Conservation (phyloP, 1,140 invertebrate species). For the Brachionus manjavacas region DNA sequence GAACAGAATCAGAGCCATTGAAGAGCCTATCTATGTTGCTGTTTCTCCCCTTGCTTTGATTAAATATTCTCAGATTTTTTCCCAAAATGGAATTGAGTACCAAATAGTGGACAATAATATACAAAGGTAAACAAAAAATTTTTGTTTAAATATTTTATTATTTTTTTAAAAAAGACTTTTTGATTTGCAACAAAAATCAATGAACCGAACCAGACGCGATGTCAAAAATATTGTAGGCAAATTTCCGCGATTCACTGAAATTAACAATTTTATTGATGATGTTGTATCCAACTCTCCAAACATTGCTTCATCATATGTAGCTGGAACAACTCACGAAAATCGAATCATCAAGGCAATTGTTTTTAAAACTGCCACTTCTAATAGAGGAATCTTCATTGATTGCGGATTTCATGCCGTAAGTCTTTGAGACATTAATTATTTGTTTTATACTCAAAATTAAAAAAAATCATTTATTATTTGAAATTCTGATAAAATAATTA, state of each 20-base stretch:
- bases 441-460: too few relatives aligned
- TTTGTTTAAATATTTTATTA: not conserved
- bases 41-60: not conserved
- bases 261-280: slow-evolving; percentile 24
- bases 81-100: not conserved
- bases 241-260: slow-evolving; percentile 14
- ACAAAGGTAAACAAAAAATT: not conserved
- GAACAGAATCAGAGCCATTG: not conserved
- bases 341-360: not conserved
- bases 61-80: not conserved
- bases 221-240: not conserved
- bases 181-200: slow-evolving; percentile 15
- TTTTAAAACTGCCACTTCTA: not conserved
- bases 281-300: not conserved
- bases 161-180: not conserved
- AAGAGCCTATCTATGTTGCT: not conserved
- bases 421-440: not conserved
- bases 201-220: not conserved
- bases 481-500: too few relatives aligned
- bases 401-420: slow-evolving; percentile 40
- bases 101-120: slow-evolving; percentile 8
- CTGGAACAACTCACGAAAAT: not conserved
- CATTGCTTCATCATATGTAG: slow-evolving; percentile 9
- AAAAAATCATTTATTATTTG: too few relatives aligned
- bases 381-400: slow-evolving; percentile 29